Evolutionary conservation across 2,113 vertebrate species (phyloP).

Genomic region (Macaca mulatta): DNA sequence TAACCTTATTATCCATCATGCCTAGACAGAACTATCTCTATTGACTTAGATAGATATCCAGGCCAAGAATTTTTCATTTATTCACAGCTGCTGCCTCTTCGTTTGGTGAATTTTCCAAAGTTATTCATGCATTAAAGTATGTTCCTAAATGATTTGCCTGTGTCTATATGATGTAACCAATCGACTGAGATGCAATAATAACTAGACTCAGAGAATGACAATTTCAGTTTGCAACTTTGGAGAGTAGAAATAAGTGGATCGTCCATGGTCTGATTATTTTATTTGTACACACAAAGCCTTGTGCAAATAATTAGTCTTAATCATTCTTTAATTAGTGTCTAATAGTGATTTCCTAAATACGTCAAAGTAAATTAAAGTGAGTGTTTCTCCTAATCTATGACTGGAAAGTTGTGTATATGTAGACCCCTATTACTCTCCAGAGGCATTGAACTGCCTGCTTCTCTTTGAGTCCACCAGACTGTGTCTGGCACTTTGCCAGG

Average conservation of each 20-base stretch:
- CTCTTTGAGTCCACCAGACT: background rate
- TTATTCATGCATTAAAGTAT: background rate
- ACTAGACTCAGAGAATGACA: background rate
- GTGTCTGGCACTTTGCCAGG: background rate
- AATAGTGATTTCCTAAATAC: conserved; percentile 43
- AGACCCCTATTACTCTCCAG: background rate
- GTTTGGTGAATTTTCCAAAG: conserved; percentile 28
- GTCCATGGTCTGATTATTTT: conserved; percentile 7
- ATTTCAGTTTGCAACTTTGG: conserved; percentile 16
- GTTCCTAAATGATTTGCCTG: conserved; percentile 15
- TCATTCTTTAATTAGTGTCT: conserved; percentile 35
- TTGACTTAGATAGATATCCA: background rate
- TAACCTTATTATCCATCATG: background rate
- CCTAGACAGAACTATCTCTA: background rate
- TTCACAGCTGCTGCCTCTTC: background rate
- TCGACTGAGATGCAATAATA: background rate
- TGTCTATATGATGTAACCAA: background rate
- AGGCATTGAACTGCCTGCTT: background rate
- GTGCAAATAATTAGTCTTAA: conserved; percentile 8
- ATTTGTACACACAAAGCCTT: conserved; percentile 8
- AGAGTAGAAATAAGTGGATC: conserved; percentile 30
- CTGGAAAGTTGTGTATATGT: background rate
- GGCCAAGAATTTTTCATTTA: background rate
- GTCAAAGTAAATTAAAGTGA: conserved; percentile 40
- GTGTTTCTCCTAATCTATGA: background rate